Evolutionary conservation across 2,888 invertebrate species (phyloP), one percentile per base, ranked within the genome.

Genomic region (Trisateles emortualis): DNA sequence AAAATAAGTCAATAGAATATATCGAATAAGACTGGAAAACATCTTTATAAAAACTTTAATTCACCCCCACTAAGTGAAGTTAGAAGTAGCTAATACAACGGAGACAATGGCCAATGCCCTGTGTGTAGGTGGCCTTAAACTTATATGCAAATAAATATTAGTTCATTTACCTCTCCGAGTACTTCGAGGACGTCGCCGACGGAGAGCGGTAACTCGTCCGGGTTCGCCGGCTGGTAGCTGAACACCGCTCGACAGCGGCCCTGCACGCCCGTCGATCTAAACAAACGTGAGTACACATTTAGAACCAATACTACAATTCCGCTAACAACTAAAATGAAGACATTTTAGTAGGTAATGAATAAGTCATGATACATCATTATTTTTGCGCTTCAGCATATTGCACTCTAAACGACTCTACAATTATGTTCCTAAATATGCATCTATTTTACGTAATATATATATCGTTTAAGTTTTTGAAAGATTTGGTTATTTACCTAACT

Each of bases 171-270:
- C 94, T 98, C 98, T 67, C 96, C 97, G 66, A 98, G 93, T 68
- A 98, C 96, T 81, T 98, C 98, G 65, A 99, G 95, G 17, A 97
- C 93, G 89, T 99, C 98, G 64, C 98, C 98, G 36, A 98, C 96
- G 70, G 95, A 94, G 59, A 99, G 94, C 65, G 95, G 95, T 69
- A 99, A 90, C 87, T 99, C 99, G 92, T 99, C 99, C 55, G 97
- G 96, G 84, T 99, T 98, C 64, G 96, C 96, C 48, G 98, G 98
- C 74, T 96, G 95, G 89, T 99, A 99, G 87, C 97, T 97, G 90
- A 96, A 98, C 68, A 98, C 94, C 43, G 97, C 98, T 80, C 96
- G 95, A 86, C 98, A 97, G 80, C 95, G 95, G 59, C 96, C 95
- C 72, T 88, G 88, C 56, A 85, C 86, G 40, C 86, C 85, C 40